Base-by-base conservation (phyloP, 2,888 invertebrate species). In the Calliopum simillimum region DNA sequence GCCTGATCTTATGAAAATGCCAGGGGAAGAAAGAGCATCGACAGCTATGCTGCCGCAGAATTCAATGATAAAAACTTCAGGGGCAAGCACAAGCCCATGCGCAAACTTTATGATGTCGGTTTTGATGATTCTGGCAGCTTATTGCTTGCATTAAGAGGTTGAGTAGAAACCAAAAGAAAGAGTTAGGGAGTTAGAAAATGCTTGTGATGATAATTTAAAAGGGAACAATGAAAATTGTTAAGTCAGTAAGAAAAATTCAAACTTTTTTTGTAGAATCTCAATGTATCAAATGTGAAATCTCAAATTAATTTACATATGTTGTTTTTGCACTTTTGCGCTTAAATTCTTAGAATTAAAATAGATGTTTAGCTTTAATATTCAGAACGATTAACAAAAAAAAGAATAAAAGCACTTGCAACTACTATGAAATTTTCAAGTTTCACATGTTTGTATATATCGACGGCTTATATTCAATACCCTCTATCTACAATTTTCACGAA, bases 1-100 rank as follows among this genome's bases (percentile, higher is more conserved):
- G 47, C 80, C 82, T 0, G 82, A 79, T 65, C 74, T 82, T 5
- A 81, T 83, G 80, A 80, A 76, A 66, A 77, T 83, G 76, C 83
- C 83, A 1, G 83, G 83, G 11, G 73, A 73, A 25, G 71, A 71
- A 51, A 66, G 69, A 13, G 59, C 76, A 11, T 78, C 81, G 0
- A 74, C 73, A 5, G 78, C 81, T 1, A 74, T 76, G 19, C 69
- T 81, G 1, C 77, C 79, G 0, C 77, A 78, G 2, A 77, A 81
- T 11, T 78, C 79, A 4, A 76, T 76, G 11, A 23, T 81, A 4
- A 73, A 68, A 23, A 75, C 76, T 61, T 77, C 78, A 0, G 76
- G 74, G 25, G 76, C 66, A 41, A 56, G 68, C 0, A 69, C 16
- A 13, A 69, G 69, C 46, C 64, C 73, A 51, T 51, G 72, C n/a